phyloP scores from a whole-genome alignment of 92 coral and sea anemone species.

The Porites divaricata region DNA sequence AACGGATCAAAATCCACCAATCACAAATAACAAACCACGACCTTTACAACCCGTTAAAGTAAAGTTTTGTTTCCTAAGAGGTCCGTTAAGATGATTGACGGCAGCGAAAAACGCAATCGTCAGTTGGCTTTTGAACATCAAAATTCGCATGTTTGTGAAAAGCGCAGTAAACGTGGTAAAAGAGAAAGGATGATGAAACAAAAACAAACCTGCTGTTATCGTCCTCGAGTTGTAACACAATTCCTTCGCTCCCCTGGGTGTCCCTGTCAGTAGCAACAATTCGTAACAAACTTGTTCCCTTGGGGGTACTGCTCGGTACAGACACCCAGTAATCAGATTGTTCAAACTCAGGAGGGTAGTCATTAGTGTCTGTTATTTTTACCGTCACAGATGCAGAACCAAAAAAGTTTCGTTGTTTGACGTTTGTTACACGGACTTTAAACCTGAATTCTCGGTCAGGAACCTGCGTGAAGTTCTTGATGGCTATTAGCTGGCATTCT shows the following conservation, averaged over 20 bases:
- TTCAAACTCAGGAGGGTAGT: constrained; percentile 70
- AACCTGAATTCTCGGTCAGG: constrained; percentile 47
- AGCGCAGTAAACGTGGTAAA: no score
- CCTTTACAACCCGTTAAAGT: no score
- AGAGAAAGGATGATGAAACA: neutral
- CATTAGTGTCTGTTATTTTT: constrained; percentile 65
- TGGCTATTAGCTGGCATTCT: constrained; percentile 66
- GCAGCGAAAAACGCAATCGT: no score
- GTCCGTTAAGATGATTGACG: no score
- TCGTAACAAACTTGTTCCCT: constrained; percentile 60
- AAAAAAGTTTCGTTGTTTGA: constrained; percentile 39
- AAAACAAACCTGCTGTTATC: constrained; percentile 38
- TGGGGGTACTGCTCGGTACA: constrained; percentile 47
- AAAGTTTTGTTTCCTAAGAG: no score
- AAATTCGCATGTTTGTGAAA: no score
- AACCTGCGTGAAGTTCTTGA: constrained; percentile 29
- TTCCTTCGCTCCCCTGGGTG: constrained; percentile 7
- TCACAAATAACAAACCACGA: no score
- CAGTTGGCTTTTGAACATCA: no score
- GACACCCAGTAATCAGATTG: constrained; percentile 83
- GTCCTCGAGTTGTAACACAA: constrained; percentile 25
- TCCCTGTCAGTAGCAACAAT: constrained; percentile 75
- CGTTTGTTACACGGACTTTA: constrained; percentile 56
- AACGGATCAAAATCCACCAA: no score
- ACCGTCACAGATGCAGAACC: constrained; percentile 48